Evolutionary conservation across 2,888 invertebrate species (phyloP), one percentile per base, ranked within the genome.

Genomic region (Autographa gamma): DNA sequence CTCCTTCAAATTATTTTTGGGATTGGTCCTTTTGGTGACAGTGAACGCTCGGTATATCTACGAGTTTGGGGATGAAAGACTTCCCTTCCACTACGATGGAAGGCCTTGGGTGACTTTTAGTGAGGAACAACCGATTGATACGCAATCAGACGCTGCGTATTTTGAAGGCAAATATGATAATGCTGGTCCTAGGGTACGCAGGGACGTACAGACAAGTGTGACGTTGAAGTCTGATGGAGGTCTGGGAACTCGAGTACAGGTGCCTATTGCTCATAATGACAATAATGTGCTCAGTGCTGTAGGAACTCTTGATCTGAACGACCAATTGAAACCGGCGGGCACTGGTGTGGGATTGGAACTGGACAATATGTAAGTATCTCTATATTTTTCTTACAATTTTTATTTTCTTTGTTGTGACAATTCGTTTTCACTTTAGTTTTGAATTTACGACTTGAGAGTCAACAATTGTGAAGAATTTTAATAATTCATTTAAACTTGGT

Each of bases 181-280:
- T 8, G 34, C 34, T 34, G 34, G 34, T 34, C 34, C 34, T 0
- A 74, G 79, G 16, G 58, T 54, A 9, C 79, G 75, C 54, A 66
- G 79, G 31, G 69, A 74, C 59, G 70, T 66, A 14, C 71, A 81
- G 11, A 25, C 34, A 19, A 80, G 79, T 16, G 52, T 71, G 2
- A 63, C 68, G 9, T 60, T 81, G 0, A 62, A 81, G 6, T 68
- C 82, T 7, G 75, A 79, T 4, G 82, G 71, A 0, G 68, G 61
- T 11, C 2, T 71, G 9, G 76, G 63, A 25, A 19, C 71, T n/a
- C 7, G 43, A 11, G 76, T 52, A 4, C 61, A 52, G 58, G 14
- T 81, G 6, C 79, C 82, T 14, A 19, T 81, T 25, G 32, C 25
- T 58, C 0, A 11, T 3, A 31, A 52, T 0, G 72, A 75, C 11